phyloP scores from a whole-genome alignment of 2,797 vertebrate species.

The Bovichtus diacanthus region DNA sequence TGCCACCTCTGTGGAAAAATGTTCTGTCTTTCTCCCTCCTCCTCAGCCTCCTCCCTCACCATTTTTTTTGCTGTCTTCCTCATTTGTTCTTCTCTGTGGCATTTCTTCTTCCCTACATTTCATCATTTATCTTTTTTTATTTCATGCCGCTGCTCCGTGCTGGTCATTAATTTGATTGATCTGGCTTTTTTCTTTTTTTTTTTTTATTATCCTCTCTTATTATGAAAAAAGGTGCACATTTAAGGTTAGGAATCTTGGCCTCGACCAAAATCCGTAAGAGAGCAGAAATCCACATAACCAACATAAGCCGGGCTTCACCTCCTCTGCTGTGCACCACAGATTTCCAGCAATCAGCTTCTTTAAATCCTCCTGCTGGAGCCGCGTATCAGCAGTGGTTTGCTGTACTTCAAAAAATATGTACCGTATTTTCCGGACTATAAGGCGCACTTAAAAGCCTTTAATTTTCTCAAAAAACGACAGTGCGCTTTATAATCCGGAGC shows the following conservation, averaged over 20 bases:
- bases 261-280: slow-evolving; percentile 54
- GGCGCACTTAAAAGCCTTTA: no score
- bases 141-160: slow-evolving; percentile 41
- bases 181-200: no score
- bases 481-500: no score
- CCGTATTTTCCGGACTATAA: no score
- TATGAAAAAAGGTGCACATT: slow-evolving; percentile 17
- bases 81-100: slow-evolving; percentile 37
- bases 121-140: slow-evolving; percentile 53
- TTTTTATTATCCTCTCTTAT: not conserved
- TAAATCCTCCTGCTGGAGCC: slow-evolving; percentile 51
- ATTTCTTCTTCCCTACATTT: slow-evolving; percentile 45
- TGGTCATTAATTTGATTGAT: slow-evolving; percentile 59
- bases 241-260: slow-evolving; percentile 24
- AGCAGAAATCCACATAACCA: slow-evolving; percentile 46
- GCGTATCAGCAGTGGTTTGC: slow-evolving; percentile 45
- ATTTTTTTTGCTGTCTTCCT: slow-evolving; percentile 34
- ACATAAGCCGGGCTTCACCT: slow-evolving; percentile 36
- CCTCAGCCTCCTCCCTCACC: slow-evolving; percentile 24
- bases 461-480: no score
- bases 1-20: slow-evolving; percentile 60
- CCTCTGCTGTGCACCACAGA: slow-evolving; percentile 38
- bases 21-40: slow-evolving; percentile 42
- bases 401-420: slow-evolving; percentile 46
- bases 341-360: slow-evolving; percentile 63